These are phyloP conservation scores for Chrysolina americana DNA, from an alignment of 2,888 invertebrate genomes.

Conservation along the genomic window DNA sequence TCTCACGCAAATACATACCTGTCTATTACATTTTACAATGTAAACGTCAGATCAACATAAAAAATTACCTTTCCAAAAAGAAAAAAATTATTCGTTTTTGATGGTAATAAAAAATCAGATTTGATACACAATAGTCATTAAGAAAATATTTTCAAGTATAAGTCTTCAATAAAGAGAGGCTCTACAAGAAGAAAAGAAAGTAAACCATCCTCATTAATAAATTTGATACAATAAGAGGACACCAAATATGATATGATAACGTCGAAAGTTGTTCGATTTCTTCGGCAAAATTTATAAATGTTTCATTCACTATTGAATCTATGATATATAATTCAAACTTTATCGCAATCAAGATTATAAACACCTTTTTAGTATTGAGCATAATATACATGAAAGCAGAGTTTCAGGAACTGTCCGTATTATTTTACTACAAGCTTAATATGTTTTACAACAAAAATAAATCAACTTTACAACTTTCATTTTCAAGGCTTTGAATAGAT, in stretches of 20 bases:
- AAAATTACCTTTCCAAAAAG: too few relatives aligned
- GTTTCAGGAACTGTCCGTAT: constrained; percentile 6
- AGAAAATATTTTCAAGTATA: too few relatives aligned
- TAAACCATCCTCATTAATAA: too few relatives aligned
- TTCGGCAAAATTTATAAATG: not conserved
- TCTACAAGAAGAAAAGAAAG: too few relatives aligned
- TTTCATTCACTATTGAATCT: not conserved
- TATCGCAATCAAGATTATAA: not conserved
- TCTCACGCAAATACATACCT: too few relatives aligned
- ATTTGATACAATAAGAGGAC: not conserved
- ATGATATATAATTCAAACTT: constrained; percentile 11
- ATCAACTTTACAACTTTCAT: not conserved
- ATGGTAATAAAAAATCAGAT: too few relatives aligned
- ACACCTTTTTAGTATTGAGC: not conserved
- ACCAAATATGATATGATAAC: not conserved
- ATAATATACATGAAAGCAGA: not conserved
- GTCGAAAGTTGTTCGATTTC: not conserved
- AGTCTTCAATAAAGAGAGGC: too few relatives aligned
- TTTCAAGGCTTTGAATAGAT: constrained; percentile 30
- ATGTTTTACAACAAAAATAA: not conserved
- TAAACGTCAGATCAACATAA: too few relatives aligned
- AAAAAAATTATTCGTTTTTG: too few relatives aligned
- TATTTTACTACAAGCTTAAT: not conserved
- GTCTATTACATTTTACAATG: too few relatives aligned
- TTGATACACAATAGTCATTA: too few relatives aligned